phyloP scores from a whole-genome alignment of 1,140 invertebrate species.

The Drosophila burlai region DNA sequence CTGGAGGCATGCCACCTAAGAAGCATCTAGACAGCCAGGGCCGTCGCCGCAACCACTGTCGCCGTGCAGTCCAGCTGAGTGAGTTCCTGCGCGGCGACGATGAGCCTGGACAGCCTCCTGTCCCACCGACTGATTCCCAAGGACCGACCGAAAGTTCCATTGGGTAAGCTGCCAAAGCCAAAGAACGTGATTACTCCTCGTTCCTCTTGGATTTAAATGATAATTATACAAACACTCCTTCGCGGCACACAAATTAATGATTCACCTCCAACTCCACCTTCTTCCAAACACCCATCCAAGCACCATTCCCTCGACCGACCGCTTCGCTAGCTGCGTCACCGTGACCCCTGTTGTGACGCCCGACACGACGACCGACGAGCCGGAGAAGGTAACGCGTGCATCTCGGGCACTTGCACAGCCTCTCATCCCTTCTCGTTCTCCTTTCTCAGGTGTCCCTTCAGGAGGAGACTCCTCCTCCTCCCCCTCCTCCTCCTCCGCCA shows the following conservation, averaged over 20 bases:
- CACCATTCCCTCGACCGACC: background rate
- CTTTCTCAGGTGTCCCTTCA: background rate
- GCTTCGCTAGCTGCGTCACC: background rate
- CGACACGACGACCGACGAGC: background rate
- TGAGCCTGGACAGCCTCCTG: background rate
- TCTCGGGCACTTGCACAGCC: background rate
- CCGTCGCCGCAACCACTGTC: background rate
- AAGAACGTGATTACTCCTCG: background rate
- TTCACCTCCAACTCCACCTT: background rate
- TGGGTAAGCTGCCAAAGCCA: background rate
- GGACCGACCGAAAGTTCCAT: background rate
- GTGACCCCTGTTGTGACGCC: background rate
- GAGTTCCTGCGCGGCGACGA: conserved; percentile 35
- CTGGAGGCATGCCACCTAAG: conserved; percentile 75
- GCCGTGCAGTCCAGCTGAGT: conserved; percentile 25
- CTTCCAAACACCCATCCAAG: background rate
- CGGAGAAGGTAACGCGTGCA: background rate
- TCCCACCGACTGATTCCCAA: background rate
- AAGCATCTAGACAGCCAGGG: conserved; percentile 28
- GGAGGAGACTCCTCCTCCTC: background rate
- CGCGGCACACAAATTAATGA: background rate
- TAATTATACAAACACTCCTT: background rate
- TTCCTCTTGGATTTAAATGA: background rate
- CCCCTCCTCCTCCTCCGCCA: background rate
- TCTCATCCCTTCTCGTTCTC: too few species aligned